phyloP scores from a whole-genome alignment of 2,888 invertebrate genomes.

The Gastrophysa polygoni region DNA sequence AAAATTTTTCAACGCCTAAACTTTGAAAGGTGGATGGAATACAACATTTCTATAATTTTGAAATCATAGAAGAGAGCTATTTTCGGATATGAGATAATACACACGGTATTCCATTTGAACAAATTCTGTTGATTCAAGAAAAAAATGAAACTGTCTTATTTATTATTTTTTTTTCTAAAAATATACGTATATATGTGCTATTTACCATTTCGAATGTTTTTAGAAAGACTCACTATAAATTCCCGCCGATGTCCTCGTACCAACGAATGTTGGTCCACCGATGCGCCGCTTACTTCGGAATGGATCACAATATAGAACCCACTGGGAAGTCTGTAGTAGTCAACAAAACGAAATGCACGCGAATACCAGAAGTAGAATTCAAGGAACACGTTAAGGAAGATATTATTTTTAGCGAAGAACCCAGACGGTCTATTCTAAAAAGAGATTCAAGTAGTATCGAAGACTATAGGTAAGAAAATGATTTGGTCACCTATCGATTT shows the following conservation, averaged over 20 bases:
- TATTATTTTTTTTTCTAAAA: too few relatives aligned
- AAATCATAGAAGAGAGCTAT: too few relatives aligned
- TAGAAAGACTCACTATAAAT: conserved; percentile 79
- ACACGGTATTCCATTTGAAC: too few relatives aligned
- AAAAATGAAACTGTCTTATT: too few relatives aligned
- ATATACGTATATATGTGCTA: too few relatives aligned
- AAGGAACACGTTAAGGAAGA: conserved; percentile 73
- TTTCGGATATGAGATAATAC: too few relatives aligned
- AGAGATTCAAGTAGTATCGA: conserved; percentile 82
- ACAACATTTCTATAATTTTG: too few relatives aligned
- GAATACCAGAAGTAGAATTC: conserved; percentile 74
- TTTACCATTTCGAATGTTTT: conserved; percentile 28
- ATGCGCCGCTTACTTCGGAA: conserved; percentile 90
- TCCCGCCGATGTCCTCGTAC: conserved; percentile 94
- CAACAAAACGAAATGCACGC: conserved; percentile 75
- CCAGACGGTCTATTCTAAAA: conserved; percentile 80
- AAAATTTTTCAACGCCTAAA: too few relatives aligned
- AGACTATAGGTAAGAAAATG: conserved; percentile 57
- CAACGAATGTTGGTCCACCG: conserved; percentile 96
- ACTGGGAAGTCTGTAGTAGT: conserved; percentile 83
- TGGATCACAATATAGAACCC: conserved; percentile 92
- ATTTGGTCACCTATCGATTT: neutral
- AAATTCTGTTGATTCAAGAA: too few relatives aligned
- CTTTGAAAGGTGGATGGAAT: too few relatives aligned
- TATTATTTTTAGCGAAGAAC: conserved; percentile 68